These are phyloP conservation scores for Notodonta ziczac DNA, from an alignment of 2,888 invertebrate genomes.

Conservation along the genomic window DNA sequence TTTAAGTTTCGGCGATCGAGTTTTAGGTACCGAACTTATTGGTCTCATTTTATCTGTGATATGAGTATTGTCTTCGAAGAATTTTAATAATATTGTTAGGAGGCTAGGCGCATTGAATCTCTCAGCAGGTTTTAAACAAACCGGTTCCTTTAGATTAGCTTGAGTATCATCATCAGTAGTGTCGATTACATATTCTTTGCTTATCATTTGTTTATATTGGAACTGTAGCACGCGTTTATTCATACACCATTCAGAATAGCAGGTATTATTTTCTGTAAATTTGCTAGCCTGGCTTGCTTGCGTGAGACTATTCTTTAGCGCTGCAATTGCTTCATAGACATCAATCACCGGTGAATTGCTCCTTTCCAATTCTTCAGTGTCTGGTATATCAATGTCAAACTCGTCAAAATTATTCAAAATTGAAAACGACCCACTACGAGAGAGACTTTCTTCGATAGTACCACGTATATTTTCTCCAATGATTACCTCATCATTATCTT, in stretches of 20 bases:
- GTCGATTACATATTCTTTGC: neutral
- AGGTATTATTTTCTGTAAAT: constrained; percentile 7
- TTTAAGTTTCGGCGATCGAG: constrained; percentile 13
- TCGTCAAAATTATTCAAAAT: constrained; percentile 27
- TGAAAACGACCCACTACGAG: constrained; percentile 34
- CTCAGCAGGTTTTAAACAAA: neutral
- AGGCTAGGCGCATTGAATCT: constrained; percentile 19
- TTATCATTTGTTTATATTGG: constrained; percentile 6
- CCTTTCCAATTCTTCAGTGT: constrained; percentile 7
- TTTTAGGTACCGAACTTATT: neutral
- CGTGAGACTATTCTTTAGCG: constrained; percentile 19
- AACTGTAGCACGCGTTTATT: constrained; percentile 19
- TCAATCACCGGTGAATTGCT: constrained; percentile 61
- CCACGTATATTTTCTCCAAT: constrained; percentile 8
- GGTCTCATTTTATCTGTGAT: constrained; percentile 9
- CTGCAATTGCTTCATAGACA: constrained; percentile 49
- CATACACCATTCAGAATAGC: constrained; percentile 26
- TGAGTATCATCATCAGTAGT: neutral
- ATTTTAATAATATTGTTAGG: constrained; percentile 23
- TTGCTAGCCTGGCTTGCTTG: constrained; percentile 3
- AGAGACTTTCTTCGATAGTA: constrained; percentile 16
- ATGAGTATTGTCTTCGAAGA: constrained; percentile 24
- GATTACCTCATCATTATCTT: constrained; percentile 12
- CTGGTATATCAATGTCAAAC: constrained; percentile 15
- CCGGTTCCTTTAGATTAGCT: neutral